Percentiles rank a stretch among this genome's conserved stretches.
Evolutionary conservation across 2,888 invertebrate species (phyloP).

Genomic region (Dorcus parallelipipedus): DNA sequence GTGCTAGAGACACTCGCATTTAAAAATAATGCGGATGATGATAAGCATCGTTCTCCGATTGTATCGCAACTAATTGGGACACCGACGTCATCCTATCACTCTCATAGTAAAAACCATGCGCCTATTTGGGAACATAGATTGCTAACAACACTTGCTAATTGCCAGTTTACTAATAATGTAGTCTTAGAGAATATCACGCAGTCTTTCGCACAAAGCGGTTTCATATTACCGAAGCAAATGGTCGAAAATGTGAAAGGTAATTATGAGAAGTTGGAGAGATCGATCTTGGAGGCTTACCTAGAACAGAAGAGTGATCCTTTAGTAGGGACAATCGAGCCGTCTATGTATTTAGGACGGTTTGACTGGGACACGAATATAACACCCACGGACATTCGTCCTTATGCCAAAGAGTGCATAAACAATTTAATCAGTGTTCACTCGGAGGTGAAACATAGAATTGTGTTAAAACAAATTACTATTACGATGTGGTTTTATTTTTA

Average conservation of each 20-base stretch:
- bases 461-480: slow-evolving; percentile 7
- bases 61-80: slow-evolving; percentile 65
- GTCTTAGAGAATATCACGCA: slow-evolving; percentile 70
- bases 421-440: slow-evolving; percentile 77
- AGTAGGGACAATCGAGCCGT: slow-evolving; percentile 93
- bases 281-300: slow-evolving; percentile 74
- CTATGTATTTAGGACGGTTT: slow-evolving; percentile 89
- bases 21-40: slow-evolving; percentile 62
- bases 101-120: slow-evolving; percentile 36
- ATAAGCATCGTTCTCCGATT: slow-evolving; percentile 50
- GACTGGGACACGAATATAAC: slow-evolving; percentile 77
- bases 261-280: slow-evolving; percentile 57
- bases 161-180: slow-evolving; percentile 74
- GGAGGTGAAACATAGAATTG: slow-evolving; percentile 52
- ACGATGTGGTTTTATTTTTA: not conserved
- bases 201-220: slow-evolving; percentile 65
- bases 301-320: slow-evolving; percentile 92
- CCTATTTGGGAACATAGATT: slow-evolving; percentile 76
- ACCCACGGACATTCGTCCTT: slow-evolving; percentile 77
- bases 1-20: slow-evolving; percentile 73
- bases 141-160: slow-evolving; percentile 84
- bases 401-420: slow-evolving; percentile 83
- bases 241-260: slow-evolving; percentile 66
- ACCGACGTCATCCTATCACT: slow-evolving; percentile 48
- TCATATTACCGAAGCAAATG: slow-evolving; percentile 61